These are phyloP conservation scores for Mionectes olivaceus DNA, from an alignment of 2,797 vertebrate genomes.

Conservation along the genomic window DNA sequence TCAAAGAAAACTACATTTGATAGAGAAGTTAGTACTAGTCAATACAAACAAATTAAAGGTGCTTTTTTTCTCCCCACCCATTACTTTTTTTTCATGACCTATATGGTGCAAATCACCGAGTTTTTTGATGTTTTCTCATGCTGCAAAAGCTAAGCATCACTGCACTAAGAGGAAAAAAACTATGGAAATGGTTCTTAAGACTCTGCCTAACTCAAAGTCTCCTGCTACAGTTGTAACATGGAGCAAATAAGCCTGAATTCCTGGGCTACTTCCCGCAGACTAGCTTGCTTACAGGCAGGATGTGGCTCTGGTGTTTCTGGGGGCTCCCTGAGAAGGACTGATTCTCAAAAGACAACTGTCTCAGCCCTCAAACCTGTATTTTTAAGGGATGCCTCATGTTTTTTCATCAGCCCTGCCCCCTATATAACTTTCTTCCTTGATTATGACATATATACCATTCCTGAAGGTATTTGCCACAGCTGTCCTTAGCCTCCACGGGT, in stretches of 20 bases:
- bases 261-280: neutral
- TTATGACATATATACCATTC: neutral
- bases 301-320: neutral
- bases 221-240: neutral
- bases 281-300: neutral
- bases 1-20: neutral
- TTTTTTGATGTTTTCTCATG: conserved; percentile 62
- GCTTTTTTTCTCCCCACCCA: accelerated
- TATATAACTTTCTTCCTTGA: neutral
- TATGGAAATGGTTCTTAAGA: conserved; percentile 14
- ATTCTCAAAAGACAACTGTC: neutral
- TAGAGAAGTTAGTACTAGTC: neutral
- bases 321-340: neutral
- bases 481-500: neutral
- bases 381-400: neutral
- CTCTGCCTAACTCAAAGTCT: neutral
- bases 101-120: conserved; percentile 45
- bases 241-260: neutral
- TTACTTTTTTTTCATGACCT: neutral
- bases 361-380: neutral
- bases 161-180: conserved; percentile 42
- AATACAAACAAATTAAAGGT: neutral
- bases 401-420: neutral
- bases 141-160: conserved; percentile 49
- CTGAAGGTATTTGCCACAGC: neutral